phyloP scores from a whole-genome alignment of 2,888 invertebrate species.

The Mayetiola destructor region DNA sequence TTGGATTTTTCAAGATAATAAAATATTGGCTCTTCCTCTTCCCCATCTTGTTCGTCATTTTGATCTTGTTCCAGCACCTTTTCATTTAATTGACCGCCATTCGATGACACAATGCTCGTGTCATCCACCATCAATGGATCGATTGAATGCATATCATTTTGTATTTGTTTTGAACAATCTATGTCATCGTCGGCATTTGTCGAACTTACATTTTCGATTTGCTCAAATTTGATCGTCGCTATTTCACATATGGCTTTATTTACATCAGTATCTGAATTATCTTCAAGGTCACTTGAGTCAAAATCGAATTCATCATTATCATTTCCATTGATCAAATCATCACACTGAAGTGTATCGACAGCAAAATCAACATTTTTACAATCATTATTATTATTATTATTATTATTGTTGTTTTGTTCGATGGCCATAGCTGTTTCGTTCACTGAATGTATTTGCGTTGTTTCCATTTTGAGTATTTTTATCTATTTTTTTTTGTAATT shows the following conservation, averaged over 20 bases:
- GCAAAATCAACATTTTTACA: background rate
- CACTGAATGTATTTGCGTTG: no score
- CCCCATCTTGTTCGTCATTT: background rate
- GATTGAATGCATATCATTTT: background rate
- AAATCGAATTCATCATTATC: background rate
- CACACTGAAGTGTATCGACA: background rate
- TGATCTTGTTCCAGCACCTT: background rate
- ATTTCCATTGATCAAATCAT: background rate
- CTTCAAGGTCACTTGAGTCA: slow-evolving; percentile 18
- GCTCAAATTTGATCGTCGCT: background rate
- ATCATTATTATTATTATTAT: background rate
- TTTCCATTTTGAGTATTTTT: no score
- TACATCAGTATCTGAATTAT: slow-evolving; percentile 21
- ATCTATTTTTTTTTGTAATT: no score
- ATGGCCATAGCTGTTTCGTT: background rate
- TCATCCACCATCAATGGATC: no score
- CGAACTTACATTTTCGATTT: background rate
- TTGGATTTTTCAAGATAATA: slow-evolving; percentile 29
- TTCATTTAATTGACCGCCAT: background rate
- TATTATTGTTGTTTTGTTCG: background rate
- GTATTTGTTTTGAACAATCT: background rate
- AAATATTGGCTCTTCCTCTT: slow-evolving; percentile 26
- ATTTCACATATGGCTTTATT: no score
- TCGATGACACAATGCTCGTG: background rate
- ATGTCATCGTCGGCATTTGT: background rate